Evolutionary conservation across 2,797 vertebrate species (phyloP), one percentile per base, ranked within the genome.

Genomic region (Danio albolineatus): DNA sequence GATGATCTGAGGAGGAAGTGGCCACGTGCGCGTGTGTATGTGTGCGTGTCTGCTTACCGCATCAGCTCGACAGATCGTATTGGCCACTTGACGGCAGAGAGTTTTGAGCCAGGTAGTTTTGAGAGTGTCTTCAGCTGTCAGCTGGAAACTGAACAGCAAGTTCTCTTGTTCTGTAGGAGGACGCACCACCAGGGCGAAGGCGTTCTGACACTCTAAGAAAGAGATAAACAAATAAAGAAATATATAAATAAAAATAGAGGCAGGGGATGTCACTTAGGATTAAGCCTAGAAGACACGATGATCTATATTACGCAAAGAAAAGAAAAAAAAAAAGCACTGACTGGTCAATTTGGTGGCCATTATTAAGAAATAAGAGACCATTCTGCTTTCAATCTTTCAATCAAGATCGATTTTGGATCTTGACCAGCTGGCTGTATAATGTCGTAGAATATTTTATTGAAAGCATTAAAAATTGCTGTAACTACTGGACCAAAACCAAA

Each of bases 21-120:
- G 28, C 28, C 28, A 28, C 28, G 28, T 28, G 28, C 28, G 28
- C 3, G 1, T 28, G 64, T 73, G 19, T 10, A 71, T 14, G 54
- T 51, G 17, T 38, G 71, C 14, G 43, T 0, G 9, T 53, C 39
- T 13, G 93, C 96, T 98, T 92, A 99, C 98, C 84, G 95, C 93
- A 85, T 99, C 97, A 61, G 98, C 94, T 91, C 94, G 96, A 92
- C 97, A 99, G 92, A 99, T 98, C 41, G 97, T 99, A 92, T 99
- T 97, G 89, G 97, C 97, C 70, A 99, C 94, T 0, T 98, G 97
- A 79, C 97, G 96, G 87, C 96, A 98, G 16, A 99, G 90, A 46
- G 86, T 96, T 91, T 93, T 95, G 73, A 99, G 90, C 97, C 97
- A 99, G 66, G 90, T 88, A 19, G 94, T 94, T 90, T 99, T 98